Evolutionary conservation across 2,888 invertebrate species (phyloP), one percentile per base, ranked within the genome.

Genomic region (Malacosoma neustria): DNA sequence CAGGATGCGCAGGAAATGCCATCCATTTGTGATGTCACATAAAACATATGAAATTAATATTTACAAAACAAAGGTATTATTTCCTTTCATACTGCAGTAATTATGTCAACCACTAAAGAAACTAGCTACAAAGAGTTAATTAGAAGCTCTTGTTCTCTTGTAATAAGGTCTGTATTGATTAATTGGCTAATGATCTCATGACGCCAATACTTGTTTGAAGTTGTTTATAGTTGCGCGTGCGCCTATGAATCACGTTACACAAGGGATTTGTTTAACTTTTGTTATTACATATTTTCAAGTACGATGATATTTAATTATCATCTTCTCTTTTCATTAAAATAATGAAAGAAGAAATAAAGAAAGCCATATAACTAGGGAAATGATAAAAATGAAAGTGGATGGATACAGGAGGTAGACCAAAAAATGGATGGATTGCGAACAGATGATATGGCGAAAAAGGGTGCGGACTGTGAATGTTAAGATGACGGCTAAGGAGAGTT

Each of bases 1-100:
- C 49, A 57, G 48, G 59, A 61, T 47, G 56, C 57, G 43, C 71
- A 75, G 74, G 76, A 79, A 68, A 65, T 70, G 49, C 35, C 46
- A 51, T 53, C 50, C 65, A 62, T 62, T 63, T 68, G 61, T 70
- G 66, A 72, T 63, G 62, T 68, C 71, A 71, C 50, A 47, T 42
- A 43, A 60, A 63, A 53, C 51, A 53, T 52, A 41, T 40, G 48
- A 41, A 40, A 43, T 56, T 61, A 44, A 41, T 38, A 49, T 68
- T 77, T 71, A 69, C 55, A 71, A 53, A 66, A 67, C 66, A 69
- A 46, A 45, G 45, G 42, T 49, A 56, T 55, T 59, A 56, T 65
- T 68, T 62, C 52, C 60, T 54, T 52, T 53, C 38, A 49, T 42
- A 44, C 43, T 43, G 39, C 35, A 12, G 37, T 37, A 35, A 14